Evolutionary conservation across 2,888 invertebrate genomes (phyloP).

Genomic region (Amphipoea lucens): DNA sequence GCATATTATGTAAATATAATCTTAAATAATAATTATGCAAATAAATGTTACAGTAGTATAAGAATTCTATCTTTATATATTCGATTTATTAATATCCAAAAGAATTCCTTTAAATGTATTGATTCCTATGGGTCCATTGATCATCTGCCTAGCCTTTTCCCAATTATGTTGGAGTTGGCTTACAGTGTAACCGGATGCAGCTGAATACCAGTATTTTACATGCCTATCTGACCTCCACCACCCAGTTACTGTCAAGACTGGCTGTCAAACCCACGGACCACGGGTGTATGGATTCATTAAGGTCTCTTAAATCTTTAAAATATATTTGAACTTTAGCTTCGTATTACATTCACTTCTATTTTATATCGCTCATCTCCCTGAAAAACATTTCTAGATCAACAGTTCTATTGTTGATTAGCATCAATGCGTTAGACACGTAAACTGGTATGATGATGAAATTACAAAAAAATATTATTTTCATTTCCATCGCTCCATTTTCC

Average conservation of each 20-base stretch:
- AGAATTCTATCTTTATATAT: not conserved
- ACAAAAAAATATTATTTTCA: slow-evolving; percentile 31
- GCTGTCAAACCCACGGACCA: not conserved
- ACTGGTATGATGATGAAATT: slow-evolving; percentile 15
- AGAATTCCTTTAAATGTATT: not conserved
- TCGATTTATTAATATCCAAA: not conserved
- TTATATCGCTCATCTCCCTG: not conserved
- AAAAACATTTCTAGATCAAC: not conserved
- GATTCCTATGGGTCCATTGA: not conserved
- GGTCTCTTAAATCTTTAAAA: not conserved
- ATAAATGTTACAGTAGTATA: not conserved
- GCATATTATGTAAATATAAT: too few relatives aligned
- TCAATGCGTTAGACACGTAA: not conserved
- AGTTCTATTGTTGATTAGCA: not conserved
- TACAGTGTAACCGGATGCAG: not conserved
- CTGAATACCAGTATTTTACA: not conserved
- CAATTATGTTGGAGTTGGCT: not conserved
- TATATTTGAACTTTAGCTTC: not conserved
- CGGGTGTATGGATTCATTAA: not conserved
- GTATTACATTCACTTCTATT: not conserved
- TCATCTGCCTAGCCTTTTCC: not conserved
- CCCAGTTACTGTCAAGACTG: not conserved
- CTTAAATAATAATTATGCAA: too few relatives aligned
- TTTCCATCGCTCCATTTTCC: slow-evolving; percentile 60
- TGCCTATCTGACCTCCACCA: not conserved